Base-by-base conservation (phyloP, 2,888 invertebrate species). In the Linnaemya tessellans region DNA sequence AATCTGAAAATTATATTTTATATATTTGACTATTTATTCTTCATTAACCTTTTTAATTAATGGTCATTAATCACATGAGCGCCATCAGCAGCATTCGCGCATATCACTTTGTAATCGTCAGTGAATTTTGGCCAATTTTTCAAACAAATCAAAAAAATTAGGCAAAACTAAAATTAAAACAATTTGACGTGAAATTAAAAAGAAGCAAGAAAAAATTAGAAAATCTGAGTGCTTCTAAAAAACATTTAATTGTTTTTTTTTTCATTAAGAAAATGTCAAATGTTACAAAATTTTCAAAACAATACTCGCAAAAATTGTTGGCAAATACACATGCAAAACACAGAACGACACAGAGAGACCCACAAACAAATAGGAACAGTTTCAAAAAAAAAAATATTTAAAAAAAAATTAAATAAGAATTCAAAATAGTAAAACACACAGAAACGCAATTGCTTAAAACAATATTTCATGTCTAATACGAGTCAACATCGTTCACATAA, bases 181-280 rank as follows among this genome's bases (percentile, higher is more conserved):
- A 51, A 70, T 70, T 79, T 79, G 41, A 60, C 18, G 78, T 15
- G 41, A 41, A 78, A 60, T 67, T 43, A 43, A 38, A 49, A 35
- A 15, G 1, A n/a, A 43, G 30, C 49, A 68, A 25, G 41, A 25
- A 22, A 7, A 25, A 41, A 13, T 0, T 46, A 9, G 15, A 46
- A 41, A 58, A 49, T 35, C 15, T 38, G 43, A n/a, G 10, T 10
- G 30, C 3, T 58, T 13, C 8, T 54, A 11, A 64, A 62, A 58
- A 67, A 38, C n/a, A 25, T 20, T 1, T 20, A 22, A 41, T 51
- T 46, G 20, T 15, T 20, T 56, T 38, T 15, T 13, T 41, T 30
- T 75, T 41, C 43, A 18, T 35, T 38, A 77, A 41, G 70, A 82
- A 75, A 82, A 82, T 82, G 77, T 82, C 81, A 77, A 82, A 82